Evolutionary conservation across 1,140 invertebrate species (phyloP), one percentile per base, ranked within the genome.

Genomic region (Geopemphigus sp.): DNA sequence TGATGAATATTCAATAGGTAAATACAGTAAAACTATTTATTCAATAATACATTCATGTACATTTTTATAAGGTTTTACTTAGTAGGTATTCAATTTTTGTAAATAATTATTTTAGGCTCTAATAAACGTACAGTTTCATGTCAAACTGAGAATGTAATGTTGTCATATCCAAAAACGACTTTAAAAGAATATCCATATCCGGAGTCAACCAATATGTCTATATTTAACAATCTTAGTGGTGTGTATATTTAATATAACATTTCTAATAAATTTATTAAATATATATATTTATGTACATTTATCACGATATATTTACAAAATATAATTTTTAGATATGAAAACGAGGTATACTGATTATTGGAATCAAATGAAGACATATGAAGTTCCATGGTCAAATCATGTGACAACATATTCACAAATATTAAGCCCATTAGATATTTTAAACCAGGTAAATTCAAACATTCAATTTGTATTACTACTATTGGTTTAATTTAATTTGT

Each of bases 91-190:
- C 19, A 19, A 19, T 53, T 53, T 70, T 53, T 70, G 1, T 53
- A 12, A 11, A 29, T 19, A 54, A 72, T 12, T 4, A 50, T 57
- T 15, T 39, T 74, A 74, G 26, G 5, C 5, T 1, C n/a, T 8
- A 59, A 76, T 0, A 76, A 76, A 59, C 45, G 72, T 76, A 26
- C 74, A 78, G 74, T 78, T 78, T 78, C 74, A 0, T 61, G 74
- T n/a, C 74, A 78, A 63, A 78, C 74, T 47, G 74, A 63, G 1
- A 76, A 76, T 59, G 17, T 76, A 39, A 39, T 39, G 32, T 50
- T 11, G 12, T 50, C 56, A 22, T 6, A 26, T 74, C 0, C 14
- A 39, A 74, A 45, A 10, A 1, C 72, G 39, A 32, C 15, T 17
- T 0, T 26, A 22, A 57, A 47, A 19, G 24, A 76, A 39, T 76